Base-by-base conservation (phyloP, 2,888 invertebrate species). In the Drosophila sordidula region DNA sequence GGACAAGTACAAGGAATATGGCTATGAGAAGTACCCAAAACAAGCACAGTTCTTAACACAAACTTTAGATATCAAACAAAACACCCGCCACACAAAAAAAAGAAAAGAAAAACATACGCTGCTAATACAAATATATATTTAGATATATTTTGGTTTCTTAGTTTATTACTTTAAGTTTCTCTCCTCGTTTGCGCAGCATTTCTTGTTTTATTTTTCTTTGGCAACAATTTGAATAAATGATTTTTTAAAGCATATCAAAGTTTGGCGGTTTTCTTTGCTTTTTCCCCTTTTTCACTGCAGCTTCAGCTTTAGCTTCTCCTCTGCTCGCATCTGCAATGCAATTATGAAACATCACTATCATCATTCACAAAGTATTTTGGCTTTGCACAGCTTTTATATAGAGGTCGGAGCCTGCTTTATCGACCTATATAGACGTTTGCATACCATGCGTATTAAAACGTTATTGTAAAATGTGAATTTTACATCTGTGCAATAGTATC, bases 1-100 rank as follows among this genome's bases (percentile, higher is more conserved):
- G 70, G 61, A 73, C 63, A 67, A 45, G 67, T 83, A 57, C 72
- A 62, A 75, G 70, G 77, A 82, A 64, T 76, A 73, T 58, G 71
- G 67, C 76, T 83, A 89, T 90, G 90, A 91, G 77, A 90, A 90
- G 89, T 89, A 90, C 86, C 79, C 65, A 77, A 51, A 73, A 49
- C n/a, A 26, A 52, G 51, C 54, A 54, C 54, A 54, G 44, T 44
- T 54, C 14, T 54, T 39, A 50, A 65, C 67, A 78, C 73, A 38
- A 36, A 14, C 14, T 22, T 25, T 58, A 51, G 72, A 61, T 74
- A 64, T 44, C 54, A 41, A 59, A 42, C 25, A 50, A 55, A 11
- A 52, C 55, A 61, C 50, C 42, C 22, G 59, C 75, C 0, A 8
- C 26, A 29, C 0, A 8, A 6, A 29, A 29, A 6, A 8, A 29